Base-by-base conservation (phyloP, 2,113 vertebrate species). In the Austrofundulus limnaeus region DNA sequence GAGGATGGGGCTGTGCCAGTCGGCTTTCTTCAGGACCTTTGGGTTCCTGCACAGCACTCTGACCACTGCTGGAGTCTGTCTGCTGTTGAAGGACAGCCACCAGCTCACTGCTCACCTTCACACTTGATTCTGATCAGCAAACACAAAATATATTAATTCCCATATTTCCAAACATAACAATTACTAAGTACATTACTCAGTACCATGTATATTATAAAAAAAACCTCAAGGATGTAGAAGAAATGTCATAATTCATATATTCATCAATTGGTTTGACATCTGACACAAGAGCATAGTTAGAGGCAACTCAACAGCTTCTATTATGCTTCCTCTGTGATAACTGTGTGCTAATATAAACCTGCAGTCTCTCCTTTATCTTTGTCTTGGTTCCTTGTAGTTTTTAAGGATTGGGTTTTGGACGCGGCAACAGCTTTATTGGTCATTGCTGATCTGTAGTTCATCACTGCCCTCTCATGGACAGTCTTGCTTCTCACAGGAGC, bases 81-180 rank as follows among this genome's bases (percentile, higher is more conserved):
- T 92, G 91, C 24, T 89, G 85, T 60, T 83, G 87, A 66, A 90
- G 81, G 61, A 84, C 83, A 24, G 60, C 37, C 81, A 86, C 83
- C 84, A 97, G 92, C 86, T 94, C 93, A 91, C 81, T 87, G 89
- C 84, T 86, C 84, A 24, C 70, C 20, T n/a, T 84, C 39, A 73
- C 10, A 50, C 52, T 72, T 1, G 77, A 11, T 15, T 88, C 88
- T n/a, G n/a, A n/a, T n/a, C n/a, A 71, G 70, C 46, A 66, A 50
- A 45, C 15, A 80, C 0, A 34, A 45, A 1, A 8, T n/a, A 0
- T 28, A 28, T 28, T 28, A 4, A 4, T 7, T 28, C 3, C 3
- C 28, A 28, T 28, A 28, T 28, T 28, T 28, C 28, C 28, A 28
- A 28, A 28, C 28, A 28, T n/a, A n/a, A n/a, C n/a, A 28, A 28